Evolutionary conservation across 2,113 vertebrate species (phyloP).

Genomic region (Macaca mulatta): DNA sequence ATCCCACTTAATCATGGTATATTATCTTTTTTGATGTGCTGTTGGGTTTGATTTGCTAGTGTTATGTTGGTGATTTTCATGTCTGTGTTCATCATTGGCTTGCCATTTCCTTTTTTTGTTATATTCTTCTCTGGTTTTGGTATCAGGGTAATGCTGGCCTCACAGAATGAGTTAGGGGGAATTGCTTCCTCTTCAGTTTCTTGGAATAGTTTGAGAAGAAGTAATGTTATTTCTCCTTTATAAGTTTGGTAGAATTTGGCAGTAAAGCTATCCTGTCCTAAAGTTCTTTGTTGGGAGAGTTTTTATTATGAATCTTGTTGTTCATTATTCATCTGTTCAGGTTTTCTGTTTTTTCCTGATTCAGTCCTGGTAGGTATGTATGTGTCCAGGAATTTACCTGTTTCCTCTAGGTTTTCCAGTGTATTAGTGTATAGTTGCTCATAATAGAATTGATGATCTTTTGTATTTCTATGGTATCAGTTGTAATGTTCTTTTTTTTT

Average conservation of each 20-base stretch:
- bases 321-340: neutral
- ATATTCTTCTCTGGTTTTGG: neutral
- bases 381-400: neutral
- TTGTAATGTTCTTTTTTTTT: neutral
- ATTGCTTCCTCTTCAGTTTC: neutral
- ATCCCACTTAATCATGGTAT: neutral
- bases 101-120: neutral
- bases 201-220: neutral
- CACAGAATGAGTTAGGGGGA: neutral
- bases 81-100: neutral
- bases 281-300: neutral
- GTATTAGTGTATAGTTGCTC: neutral
- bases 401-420: neutral
- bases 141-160: neutral
- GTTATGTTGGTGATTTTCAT: neutral
- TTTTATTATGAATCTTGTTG: neutral
- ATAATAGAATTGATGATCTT: neutral
- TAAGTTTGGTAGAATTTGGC: neutral
- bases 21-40: neutral
- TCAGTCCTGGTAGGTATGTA: neutral
- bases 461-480: neutral
- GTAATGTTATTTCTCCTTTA: neutral
- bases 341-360: neutral
- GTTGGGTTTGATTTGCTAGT: neutral
- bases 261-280: neutral